Percentiles rank a stretch among this genome's conserved stretches.
Conservation (phyloP, 2,888 invertebrate genomes). For the Dynastes tityus region DNA sequence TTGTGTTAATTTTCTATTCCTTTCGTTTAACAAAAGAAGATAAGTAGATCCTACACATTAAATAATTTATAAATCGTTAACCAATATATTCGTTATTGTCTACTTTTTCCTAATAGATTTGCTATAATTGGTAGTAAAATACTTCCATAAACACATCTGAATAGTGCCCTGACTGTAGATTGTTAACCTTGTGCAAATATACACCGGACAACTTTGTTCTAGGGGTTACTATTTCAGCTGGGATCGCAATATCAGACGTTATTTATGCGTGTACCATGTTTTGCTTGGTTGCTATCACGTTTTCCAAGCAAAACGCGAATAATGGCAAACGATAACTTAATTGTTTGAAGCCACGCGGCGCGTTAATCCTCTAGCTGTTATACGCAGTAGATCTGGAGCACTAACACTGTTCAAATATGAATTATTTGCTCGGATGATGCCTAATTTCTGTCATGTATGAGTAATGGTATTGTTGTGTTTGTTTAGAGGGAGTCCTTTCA, state of each 20-base stretch:
- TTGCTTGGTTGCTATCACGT: not conserved
- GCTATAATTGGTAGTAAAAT: too few relatives aligned
- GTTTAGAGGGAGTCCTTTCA: too few relatives aligned
- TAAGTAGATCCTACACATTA: too few relatives aligned
- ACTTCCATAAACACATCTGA: too few relatives aligned
- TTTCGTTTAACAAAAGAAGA: too few relatives aligned
- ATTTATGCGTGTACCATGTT: conserved; percentile 27
- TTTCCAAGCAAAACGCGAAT: conserved; percentile 24
- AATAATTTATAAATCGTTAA: too few relatives aligned
- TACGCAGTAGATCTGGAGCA: not conserved
- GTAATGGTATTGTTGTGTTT: too few relatives aligned
- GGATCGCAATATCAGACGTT: conserved; percentile 9
- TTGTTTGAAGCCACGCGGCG: conserved; percentile 10
- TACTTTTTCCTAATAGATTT: too few relatives aligned
- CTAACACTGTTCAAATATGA: conserved; percentile 19
- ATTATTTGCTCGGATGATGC: conserved; percentile 1
- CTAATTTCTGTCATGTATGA: not conserved
- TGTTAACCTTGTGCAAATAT: not conserved
- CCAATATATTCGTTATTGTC: too few relatives aligned
- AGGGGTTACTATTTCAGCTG: conserved; percentile 23
- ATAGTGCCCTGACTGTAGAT: not conserved
- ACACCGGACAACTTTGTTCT: not conserved
- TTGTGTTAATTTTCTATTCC: too few relatives aligned
- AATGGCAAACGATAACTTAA: conserved; percentile 35
- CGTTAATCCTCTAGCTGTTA: conserved; percentile 3